phyloP scores from a whole-genome alignment of 2,797 vertebrate genomes.

The Pseudochaenichthys georgianus region DNA sequence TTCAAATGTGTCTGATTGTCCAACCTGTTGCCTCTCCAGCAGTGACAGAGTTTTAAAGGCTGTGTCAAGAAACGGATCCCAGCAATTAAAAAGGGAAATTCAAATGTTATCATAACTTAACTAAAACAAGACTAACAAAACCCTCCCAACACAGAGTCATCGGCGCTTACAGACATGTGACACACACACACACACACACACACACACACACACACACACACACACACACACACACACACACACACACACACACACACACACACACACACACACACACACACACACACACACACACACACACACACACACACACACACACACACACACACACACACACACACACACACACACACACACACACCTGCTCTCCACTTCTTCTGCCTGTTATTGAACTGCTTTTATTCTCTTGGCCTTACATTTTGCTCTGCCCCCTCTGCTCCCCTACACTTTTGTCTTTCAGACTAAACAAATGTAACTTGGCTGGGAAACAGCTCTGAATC shows the following conservation, averaged over 20 bases:
- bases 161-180: neutral
- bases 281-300: too few species aligned
- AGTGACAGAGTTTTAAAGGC: neutral
- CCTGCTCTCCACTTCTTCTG: conserved; percentile 45
- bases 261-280: too few species aligned
- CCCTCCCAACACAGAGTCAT: conserved; percentile 8
- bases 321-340: too few species aligned
- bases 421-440: conserved; percentile 35
- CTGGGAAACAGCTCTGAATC: conserved; percentile 93
- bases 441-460: conserved; percentile 80
- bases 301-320: too few species aligned
- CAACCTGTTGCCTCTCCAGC: neutral
- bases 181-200: too few species aligned
- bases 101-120: neutral
- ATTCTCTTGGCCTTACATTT: conserved; percentile 60
- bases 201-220: too few species aligned
- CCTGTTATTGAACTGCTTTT: conserved; percentile 64
- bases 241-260: too few species aligned
- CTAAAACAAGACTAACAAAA: conserved; percentile 22
- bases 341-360: too few species aligned
- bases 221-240: too few species aligned
- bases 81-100: neutral
- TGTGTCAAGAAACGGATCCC: neutral
- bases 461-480: conserved; percentile 99
- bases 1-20: neutral